Evolutionary conservation across 2,797 vertebrate genomes (phyloP).

Genomic region (Schizopygopsis pylzovi): DNA sequence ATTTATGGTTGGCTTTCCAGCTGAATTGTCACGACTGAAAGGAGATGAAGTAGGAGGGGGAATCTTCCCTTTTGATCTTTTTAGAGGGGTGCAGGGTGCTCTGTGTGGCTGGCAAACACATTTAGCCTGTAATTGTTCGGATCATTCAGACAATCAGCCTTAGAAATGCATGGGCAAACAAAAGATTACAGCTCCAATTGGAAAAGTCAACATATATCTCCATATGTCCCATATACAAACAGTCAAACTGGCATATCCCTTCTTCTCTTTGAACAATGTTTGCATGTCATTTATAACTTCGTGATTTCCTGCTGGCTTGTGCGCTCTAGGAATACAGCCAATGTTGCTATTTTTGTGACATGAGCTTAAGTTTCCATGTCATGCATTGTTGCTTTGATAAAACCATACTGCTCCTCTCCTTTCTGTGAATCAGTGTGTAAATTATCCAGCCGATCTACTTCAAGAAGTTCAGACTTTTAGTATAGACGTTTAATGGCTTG

Average conservation of each 20-base stretch:
- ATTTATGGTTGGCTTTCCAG: constrained; percentile 81
- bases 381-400: not conserved
- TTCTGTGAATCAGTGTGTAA: not conserved
- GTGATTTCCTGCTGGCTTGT: constrained; percentile 58
- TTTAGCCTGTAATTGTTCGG: constrained; percentile 82
- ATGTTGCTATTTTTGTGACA: constrained; percentile 1
- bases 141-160: constrained; percentile 80
- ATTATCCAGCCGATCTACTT: constrained; percentile 7
- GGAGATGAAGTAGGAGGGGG: constrained; percentile 76
- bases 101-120: constrained; percentile 81
- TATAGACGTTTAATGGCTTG: constrained; percentile 9
- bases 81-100: constrained; percentile 69
- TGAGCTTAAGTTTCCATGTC: not conserved
- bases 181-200: constrained; percentile 82
- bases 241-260: constrained; percentile 72
- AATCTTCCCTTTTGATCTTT: constrained; percentile 81
- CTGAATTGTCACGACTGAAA: constrained; percentile 79
- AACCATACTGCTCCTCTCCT: not conserved
- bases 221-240: constrained; percentile 74
- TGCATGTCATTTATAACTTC: constrained; percentile 73
- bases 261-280: constrained; percentile 77
- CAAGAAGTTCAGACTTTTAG: not conserved
- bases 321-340: not conserved
- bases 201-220: constrained; percentile 80
- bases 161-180: constrained; percentile 82